Evolutionary conservation across 2,888 invertebrate genomes (phyloP), one percentile per base, ranked within the genome.

Genomic region (Epistrophe grossulariae): DNA sequence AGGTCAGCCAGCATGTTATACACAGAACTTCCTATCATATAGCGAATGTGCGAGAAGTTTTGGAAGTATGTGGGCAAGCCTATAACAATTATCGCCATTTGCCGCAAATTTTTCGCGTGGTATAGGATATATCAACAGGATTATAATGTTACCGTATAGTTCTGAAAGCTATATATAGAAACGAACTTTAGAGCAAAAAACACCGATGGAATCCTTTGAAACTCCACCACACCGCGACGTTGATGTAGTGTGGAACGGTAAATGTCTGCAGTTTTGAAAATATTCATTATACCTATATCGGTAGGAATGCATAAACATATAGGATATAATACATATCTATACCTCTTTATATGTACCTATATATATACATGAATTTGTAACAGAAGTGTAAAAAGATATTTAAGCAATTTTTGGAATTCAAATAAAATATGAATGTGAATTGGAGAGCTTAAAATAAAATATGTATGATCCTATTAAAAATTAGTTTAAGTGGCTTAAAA

Each of bases 61-160:
- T 5, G 2, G 28, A 3, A 2, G 57, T 79, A 71, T 79, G 74
- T 74, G 74, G 64, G 64, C 57, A 64, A 79, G 74, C 79, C 71
- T 66, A 35, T 31, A 76, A 79, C 79, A 84, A 74, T 84, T 76
- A 84, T 76, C 79, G 50, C 74, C 71, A 64, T 84, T 79, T 57
- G 64, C 79, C 71, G 59, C 79, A 84, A 84, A 74, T 79, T 84
- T 76, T 71, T 64, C 59, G 64, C 55, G 74, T 57, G 84, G 74
- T 84, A 73, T 43, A 66, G 11, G 13, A 24, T 50, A 19, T 50
- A 50, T 84, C 79, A 74, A 84, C 79, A 48, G 64, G 71, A 84
- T 84, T 84, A 79, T 76, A 71, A 70, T 64, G 74, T 79, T 71
- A 19, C 64, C 24, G 62, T 13, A 0, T 55, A 57, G 59, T 48